phyloP scores from a whole-genome alignment of 2,888 invertebrate genomes.

The Cephus pulcher region DNA sequence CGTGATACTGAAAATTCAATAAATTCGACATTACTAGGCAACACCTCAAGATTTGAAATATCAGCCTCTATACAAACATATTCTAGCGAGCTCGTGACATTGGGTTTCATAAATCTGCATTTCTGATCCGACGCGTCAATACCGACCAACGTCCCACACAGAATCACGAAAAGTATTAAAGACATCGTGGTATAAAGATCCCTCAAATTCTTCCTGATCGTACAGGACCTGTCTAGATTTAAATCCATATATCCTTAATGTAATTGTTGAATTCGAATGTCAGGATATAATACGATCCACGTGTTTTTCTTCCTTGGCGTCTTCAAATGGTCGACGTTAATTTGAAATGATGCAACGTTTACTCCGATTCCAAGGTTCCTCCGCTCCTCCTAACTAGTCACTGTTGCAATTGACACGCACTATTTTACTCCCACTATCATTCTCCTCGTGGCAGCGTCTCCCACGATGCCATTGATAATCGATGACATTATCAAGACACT shows the following conservation, averaged over 20 bases:
- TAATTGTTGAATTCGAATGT: neutral
- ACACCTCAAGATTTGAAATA: slow-evolving; percentile 40
- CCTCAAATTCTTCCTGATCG: neutral
- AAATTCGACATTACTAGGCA: slow-evolving; percentile 48
- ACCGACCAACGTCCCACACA: neutral
- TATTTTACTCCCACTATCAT: neutral
- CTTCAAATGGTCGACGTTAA: neutral
- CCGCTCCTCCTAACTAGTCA: neutral
- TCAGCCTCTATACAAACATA: slow-evolving; percentile 48
- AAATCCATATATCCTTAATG: neutral
- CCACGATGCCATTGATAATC: neutral
- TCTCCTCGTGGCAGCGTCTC: neutral
- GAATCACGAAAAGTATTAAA: neutral
- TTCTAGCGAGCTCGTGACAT: slow-evolving; percentile 43
- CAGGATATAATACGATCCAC: neutral
- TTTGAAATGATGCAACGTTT: neutral
- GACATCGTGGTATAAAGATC: neutral
- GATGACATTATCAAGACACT: neutral
- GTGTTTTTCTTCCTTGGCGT: neutral
- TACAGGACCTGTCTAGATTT: neutral
- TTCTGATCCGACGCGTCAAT: slow-evolving; percentile 30
- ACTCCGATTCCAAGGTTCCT: neutral
- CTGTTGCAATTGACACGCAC: neutral
- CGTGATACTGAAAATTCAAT: slow-evolving; percentile 54
- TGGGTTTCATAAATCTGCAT: slow-evolving; percentile 40